Conservation (phyloP, 2,888 invertebrate genomes). For the Caenorhabditis sinica region DNA sequence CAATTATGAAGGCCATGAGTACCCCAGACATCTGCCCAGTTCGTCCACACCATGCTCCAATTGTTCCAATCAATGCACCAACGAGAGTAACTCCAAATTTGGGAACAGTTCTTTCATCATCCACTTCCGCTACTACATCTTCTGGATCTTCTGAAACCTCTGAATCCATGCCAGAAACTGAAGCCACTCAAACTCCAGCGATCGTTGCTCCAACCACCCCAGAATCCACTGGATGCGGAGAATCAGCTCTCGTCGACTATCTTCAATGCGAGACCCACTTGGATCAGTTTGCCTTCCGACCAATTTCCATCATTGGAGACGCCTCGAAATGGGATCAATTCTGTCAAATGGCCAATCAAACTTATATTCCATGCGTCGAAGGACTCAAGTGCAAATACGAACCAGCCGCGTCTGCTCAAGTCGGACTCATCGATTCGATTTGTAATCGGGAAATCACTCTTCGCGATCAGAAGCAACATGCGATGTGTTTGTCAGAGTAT, state of each 20-base stretch:
- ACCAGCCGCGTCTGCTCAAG: constrained; percentile 74
- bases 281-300: constrained; percentile 79
- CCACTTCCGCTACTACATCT: constrained; percentile 37
- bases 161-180: constrained; percentile 5
- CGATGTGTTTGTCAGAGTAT: constrained; percentile 71
- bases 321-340: constrained; percentile 77
- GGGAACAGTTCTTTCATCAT: constrained; percentile 48
- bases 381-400: constrained; percentile 75
- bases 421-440: constrained; percentile 74
- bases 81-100: constrained; percentile 43
- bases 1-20: constrained; percentile 74
- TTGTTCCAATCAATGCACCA: constrained; percentile 61
- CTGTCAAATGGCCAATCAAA: constrained; percentile 72
- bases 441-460: constrained; percentile 72
- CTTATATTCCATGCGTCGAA: constrained; percentile 78
- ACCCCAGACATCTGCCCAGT: constrained; percentile 76
- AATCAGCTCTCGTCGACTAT: constrained; percentile 76
- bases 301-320: constrained; percentile 79
- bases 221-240: constrained; percentile 67
- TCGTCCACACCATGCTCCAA: constrained; percentile 57
- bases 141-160: constrained; percentile 39
- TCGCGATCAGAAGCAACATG: constrained; percentile 69
- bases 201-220: constrained; percentile 55
- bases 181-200: constrained; percentile 32
- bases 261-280: constrained; percentile 78